Evolutionary conservation across 37 sponge, comb jelly and placozoan genomes (phyloP).

Genomic region (Chondrilla cf. caribensis): DNA sequence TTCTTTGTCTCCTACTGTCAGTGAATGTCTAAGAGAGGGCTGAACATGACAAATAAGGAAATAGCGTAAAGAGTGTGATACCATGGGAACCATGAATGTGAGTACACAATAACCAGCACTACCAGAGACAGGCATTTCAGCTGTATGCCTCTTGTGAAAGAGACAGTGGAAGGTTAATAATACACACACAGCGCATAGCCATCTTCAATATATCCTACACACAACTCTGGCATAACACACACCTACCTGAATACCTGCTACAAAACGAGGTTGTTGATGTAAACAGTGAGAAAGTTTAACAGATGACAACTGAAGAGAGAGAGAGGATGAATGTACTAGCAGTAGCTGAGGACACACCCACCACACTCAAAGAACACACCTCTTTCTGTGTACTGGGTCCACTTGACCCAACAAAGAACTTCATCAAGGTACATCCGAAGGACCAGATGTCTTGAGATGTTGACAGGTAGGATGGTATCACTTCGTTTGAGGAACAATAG

Average conservation of each 20-base stretch:
- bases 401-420: constrained; percentile 23
- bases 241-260: not conserved
- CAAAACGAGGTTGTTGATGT: not conserved
- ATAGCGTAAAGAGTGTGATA: too few species aligned
- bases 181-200: too few species aligned
- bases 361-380: not conserved
- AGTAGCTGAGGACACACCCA: not conserved
- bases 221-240: too few species aligned
- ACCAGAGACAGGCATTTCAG: too few species aligned
- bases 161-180: too few species aligned
- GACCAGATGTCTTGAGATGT: constrained; percentile 39
- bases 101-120: too few species aligned
- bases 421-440: constrained; percentile 21
- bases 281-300: not conserved
- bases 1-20: too few species aligned
- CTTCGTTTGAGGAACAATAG: not conserved
- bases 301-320: not conserved
- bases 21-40: too few species aligned
- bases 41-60: too few species aligned
- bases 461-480: not conserved
- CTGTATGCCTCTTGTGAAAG: too few species aligned
- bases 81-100: too few species aligned
- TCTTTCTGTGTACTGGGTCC: constrained; percentile 34
- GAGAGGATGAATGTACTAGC: not conserved
- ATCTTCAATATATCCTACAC: too few species aligned